Evolutionary conservation across 2,797 vertebrate species (phyloP), one percentile per base, ranked within the genome.

Genomic region (Microtus californicus): DNA sequence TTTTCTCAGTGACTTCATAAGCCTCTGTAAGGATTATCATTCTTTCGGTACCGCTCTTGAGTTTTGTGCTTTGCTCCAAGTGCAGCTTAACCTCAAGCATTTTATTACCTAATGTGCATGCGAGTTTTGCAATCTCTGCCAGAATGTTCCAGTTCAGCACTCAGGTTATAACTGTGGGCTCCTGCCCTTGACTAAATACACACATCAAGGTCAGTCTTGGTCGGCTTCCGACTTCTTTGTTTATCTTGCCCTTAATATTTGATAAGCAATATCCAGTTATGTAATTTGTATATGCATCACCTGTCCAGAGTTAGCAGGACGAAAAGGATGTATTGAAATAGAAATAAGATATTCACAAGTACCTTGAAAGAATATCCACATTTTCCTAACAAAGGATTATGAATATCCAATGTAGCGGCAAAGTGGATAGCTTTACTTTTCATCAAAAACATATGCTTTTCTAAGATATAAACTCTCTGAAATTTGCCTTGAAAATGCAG

Each of bases 1-100:
- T 97, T 97, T 96, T 96, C 93, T 93, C 93, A 97, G 89, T 79
- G 54, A 94, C 96, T 96, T 91, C 92, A 91, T 93, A 93, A 96
- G 94, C 78, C 43, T 94, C 90, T 61, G 0, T 78, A 82, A 77
- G 90, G 81, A 94, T 90, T 93, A 86, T 97, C 95, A 96, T 89
- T 93, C 92, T 95, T 90, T 48, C 80, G n/a, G 34, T 54, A 73
- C 88, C 27, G 94, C 85, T 92, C 95, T 85, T 74, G 78, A 95
- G 82, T 78, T 94, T 89, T 83, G 82, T 82, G 54, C 80, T 93
- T 93, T 94, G 71, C 91, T 94, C 80, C 59, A 71, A 94, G 71
- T 85, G 48, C 69, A 73, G 45, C 34, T 92, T 96, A 87, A 93
- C 65, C 91, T 96, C 88, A 67, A 82, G 76, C 19, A 85, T 48